A percentile compares a stretch with the other conserved stretches of the same genome.
These are phyloP conservation scores for Dipodomys ordii DNA, from an alignment of 2,113 vertebrate genomes.

Conservation along the genomic window DNA sequence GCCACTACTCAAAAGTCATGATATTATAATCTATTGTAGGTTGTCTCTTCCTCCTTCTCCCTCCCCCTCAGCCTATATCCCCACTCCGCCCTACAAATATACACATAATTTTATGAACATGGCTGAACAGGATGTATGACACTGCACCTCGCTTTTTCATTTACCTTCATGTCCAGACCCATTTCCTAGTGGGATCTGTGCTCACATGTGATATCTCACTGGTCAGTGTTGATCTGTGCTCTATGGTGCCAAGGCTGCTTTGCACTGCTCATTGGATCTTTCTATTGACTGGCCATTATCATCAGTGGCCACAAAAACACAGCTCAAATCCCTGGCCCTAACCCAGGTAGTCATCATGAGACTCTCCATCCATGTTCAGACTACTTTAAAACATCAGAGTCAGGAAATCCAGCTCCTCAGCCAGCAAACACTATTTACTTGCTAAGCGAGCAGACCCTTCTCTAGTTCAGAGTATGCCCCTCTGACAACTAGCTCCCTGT, in stretches of 20 bases:
- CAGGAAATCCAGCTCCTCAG: neutral
- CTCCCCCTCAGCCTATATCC: neutral
- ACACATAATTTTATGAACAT: neutral
- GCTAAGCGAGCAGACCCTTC: neutral
- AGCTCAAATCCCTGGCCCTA: neutral
- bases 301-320: neutral
- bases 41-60: neutral
- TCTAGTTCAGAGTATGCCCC: neutral
- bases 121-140: neutral
- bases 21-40: neutral
- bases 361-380: neutral
- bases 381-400: neutral
- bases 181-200: neutral
- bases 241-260: neutral
- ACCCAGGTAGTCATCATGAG: neutral
- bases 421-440: neutral
- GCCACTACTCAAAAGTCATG: neutral
- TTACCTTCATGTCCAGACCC: neutral
- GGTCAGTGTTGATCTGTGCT: neutral
- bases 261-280: neutral
- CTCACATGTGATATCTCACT: neutral
- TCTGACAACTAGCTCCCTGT: neutral
- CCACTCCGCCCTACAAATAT: neutral
- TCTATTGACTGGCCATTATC: accelerated
- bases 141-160: neutral